phyloP scores from a whole-genome alignment of 2,113 vertebrate species.

The Misgurnus anguillicaudatus region DNA sequence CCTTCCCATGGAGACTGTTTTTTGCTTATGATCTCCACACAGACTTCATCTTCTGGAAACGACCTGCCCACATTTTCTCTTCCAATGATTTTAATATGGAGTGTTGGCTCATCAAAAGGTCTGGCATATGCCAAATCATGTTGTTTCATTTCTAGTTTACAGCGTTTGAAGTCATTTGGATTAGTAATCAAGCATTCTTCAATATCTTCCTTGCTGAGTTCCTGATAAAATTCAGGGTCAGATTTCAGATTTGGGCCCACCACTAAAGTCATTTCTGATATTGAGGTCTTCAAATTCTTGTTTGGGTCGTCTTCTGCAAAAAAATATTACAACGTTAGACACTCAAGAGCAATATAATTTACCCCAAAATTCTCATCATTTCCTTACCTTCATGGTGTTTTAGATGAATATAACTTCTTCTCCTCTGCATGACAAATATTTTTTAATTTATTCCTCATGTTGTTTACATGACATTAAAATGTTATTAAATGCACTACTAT shows the following conservation, averaged over 20 bases:
- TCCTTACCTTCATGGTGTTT: too few relatives aligned
- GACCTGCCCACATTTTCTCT: slow-evolving; percentile 35
- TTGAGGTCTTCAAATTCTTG: too few relatives aligned
- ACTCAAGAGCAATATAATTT: too few relatives aligned
- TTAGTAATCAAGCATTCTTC: neutral
- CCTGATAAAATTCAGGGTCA: slow-evolving; percentile 4
- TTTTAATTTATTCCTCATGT: too few relatives aligned
- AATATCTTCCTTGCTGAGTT: slow-evolving; percentile 3
- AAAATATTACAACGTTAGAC: too few relatives aligned
- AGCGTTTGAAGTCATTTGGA: slow-evolving; percentile 36
- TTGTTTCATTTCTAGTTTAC: slow-evolving; percentile 38
- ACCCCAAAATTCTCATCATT: too few relatives aligned
- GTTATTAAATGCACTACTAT: too few relatives aligned
- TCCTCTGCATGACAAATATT: too few relatives aligned
- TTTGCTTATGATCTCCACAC: slow-evolving; percentile 35
- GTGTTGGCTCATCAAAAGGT: slow-evolving; percentile 28
- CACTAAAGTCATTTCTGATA: too few relatives aligned
- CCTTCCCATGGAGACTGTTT: neutral
- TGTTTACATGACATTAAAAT: too few relatives aligned
- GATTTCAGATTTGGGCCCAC: neutral
- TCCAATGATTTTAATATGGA: slow-evolving; percentile 37
- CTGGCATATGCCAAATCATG: slow-evolving; percentile 39
- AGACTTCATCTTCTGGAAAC: slow-evolving; percentile 48
- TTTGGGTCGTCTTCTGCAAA: too few relatives aligned
- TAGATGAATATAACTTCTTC: too few relatives aligned